These are phyloP conservation scores for Sminthopsis crassicaudata DNA, from an alignment of 2,113 vertebrate genomes.

Conservation along the genomic window DNA sequence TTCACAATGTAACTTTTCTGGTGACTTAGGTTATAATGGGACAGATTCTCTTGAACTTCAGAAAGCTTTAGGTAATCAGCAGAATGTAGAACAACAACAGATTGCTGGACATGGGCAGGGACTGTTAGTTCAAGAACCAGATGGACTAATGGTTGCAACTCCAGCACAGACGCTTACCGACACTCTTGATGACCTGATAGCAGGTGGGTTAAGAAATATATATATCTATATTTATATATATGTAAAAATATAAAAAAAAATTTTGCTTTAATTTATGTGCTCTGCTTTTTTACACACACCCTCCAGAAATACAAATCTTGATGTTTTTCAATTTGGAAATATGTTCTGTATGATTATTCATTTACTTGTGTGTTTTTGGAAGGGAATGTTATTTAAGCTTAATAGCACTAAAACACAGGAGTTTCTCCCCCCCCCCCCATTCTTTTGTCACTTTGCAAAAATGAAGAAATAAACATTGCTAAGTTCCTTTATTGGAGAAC, in stretches of 20 bases:
- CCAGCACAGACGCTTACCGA: conserved; percentile 97
- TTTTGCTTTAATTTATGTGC: conserved; percentile 70
- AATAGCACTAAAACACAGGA: conserved; percentile 74
- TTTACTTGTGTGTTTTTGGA: conserved; percentile 73
- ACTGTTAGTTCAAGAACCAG: conserved; percentile 94
- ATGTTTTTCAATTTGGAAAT: conserved; percentile 81
- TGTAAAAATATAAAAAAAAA: conserved; percentile 72
- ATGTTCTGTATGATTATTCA: conserved; percentile 77
- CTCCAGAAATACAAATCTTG: conserved; percentile 76
- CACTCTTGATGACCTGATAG: conserved; percentile 99
- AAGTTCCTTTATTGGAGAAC: conserved; percentile 72
- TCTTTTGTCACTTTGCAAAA: conserved; percentile 68
- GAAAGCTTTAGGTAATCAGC: conserved; percentile 92
- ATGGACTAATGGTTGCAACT: conserved; percentile 94
- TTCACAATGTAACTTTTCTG: conserved; percentile 91
- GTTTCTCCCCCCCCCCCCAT: conserved; percentile 18
- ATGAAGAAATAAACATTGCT: conserved; percentile 56
- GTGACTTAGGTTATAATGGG: conserved; percentile 91
- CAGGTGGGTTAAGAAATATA: conserved; percentile 91
- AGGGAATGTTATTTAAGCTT: conserved; percentile 78
- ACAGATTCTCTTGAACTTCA: conserved; percentile 94
- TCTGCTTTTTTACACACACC: conserved; percentile 68
- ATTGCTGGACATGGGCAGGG: conserved; percentile 91
- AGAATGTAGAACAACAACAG: conserved; percentile 91
- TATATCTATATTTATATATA: conserved; percentile 84